A percentile compares a stretch with the other conserved stretches of the same genome.
These are phyloP conservation scores for Natrix natrix DNA, from an alignment of 2,797 vertebrate genomes.

Conservation along the genomic window DNA sequence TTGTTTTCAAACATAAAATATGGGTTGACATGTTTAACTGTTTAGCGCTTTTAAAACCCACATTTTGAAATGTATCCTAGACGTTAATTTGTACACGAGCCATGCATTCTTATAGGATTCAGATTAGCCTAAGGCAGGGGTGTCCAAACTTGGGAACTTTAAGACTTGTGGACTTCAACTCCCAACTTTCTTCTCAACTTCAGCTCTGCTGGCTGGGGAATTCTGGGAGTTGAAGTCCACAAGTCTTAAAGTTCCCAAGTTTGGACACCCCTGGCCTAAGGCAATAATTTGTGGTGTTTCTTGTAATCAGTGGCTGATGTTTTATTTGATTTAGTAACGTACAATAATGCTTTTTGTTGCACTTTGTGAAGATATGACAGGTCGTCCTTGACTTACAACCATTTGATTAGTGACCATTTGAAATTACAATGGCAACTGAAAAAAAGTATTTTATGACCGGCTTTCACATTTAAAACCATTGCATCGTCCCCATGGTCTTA, in stretches of 20 bases:
- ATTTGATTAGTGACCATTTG: neutral
- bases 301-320: neutral
- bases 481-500: too few relatives aligned
- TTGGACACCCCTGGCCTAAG: neutral
- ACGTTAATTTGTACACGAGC: neutral
- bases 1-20: slow-evolving; percentile 52
- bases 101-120: neutral
- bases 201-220: too few relatives aligned
- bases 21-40: slow-evolving; percentile 38
- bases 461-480: too few relatives aligned
- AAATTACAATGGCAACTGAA: neutral
- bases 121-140: neutral
- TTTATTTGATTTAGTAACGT: neutral
- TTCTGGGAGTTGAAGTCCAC: too few relatives aligned
- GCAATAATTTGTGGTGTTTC: neutral
- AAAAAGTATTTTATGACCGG: too few relatives aligned
- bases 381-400: neutral
- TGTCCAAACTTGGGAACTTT: too few relatives aligned
- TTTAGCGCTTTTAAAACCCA: slow-evolving; percentile 23
- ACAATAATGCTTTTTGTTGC: neutral
- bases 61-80: slow-evolving; percentile 26
- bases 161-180: too few relatives aligned
- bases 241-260: too few relatives aligned
- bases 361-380: neutral
- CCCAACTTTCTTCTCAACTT: too few relatives aligned